Evolutionary conservation across 2,888 invertebrate genomes (phyloP), one percentile per base, ranked within the genome.

Genomic region (Yponomeuta sedellus): DNA sequence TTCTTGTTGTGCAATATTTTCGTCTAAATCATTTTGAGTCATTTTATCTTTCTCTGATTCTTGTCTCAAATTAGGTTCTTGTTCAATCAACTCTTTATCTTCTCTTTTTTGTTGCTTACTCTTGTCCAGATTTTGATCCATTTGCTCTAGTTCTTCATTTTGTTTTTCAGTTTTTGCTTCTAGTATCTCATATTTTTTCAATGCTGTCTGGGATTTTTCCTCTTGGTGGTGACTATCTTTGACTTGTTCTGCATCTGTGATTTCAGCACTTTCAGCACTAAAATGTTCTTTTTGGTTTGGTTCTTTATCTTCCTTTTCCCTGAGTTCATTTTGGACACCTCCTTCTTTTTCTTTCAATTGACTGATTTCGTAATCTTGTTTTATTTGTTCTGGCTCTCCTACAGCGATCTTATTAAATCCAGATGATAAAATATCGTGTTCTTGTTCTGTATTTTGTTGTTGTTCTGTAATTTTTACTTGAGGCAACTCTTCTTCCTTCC

Each of bases 151-250:
- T 22, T 28, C 57, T 34, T 20, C 59, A 40, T 64, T 25, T 61
- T 16, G n/a, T 20, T 67, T 64, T 22, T 58, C 39, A 56, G 66
- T 66, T 66, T 68, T 61, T 69, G 66, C 44, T 61, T 82, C 72
- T 11, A 78, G 80, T 12, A 81, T 77, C 69, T 83, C 81, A 68
- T 80, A 81, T 69, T 72, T 83, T 56, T 79, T 78, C 72, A 79
- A 81, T 40, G 77, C 75, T 67, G 82, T 82, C 20, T 77, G 79
- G 57, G 78, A 78, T 65, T 77, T 75, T n/a, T 73, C 73, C n/a
- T 73, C 77, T 63, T 79, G 77, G 61, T 77, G 74, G 25, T 79
- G 79, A 2, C 25, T 25, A 25, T 25, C 25, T 25, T 25, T 25
- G 5, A 25, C 5, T 5, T 25, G 25, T 5, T 25, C 5, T 2